Conservation (phyloP, 2,888 invertebrate species). For the Neria commutata region DNA sequence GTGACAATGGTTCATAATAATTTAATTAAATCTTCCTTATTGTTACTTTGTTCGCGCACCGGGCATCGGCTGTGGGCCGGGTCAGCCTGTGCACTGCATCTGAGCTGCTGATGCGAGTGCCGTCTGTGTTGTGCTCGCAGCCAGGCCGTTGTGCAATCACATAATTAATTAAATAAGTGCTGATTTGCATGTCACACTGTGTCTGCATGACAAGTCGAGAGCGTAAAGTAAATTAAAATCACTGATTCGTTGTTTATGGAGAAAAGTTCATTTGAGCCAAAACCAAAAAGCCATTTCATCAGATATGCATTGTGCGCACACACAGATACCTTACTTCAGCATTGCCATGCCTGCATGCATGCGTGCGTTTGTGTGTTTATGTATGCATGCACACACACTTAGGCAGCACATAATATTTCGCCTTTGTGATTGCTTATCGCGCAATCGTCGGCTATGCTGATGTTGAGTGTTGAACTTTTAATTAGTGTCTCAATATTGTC, state of each 20-base stretch:
- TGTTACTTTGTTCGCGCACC: background rate
- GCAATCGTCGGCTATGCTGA: background rate
- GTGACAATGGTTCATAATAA: background rate
- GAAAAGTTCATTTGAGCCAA: background rate
- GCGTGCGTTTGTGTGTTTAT: background rate
- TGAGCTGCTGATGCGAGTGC: background rate
- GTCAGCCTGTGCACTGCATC: too few relatives aligned
- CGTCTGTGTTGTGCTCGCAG: background rate
- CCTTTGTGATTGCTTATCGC: background rate
- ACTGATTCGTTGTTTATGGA: background rate
- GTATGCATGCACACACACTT: background rate
- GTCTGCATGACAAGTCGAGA: background rate
- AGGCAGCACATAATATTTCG: background rate
- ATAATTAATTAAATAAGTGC: conserved; percentile 39
- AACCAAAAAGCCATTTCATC: too few relatives aligned
- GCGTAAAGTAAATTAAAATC: background rate
- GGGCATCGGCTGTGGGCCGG: background rate
- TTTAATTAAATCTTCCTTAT: background rate
- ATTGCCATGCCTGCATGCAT: too few relatives aligned
- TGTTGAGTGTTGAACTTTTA: background rate
- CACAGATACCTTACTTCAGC: too few relatives aligned
- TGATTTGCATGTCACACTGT: background rate
- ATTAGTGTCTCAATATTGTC: background rate
- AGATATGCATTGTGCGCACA: too few relatives aligned
- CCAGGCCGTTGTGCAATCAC: conserved; percentile 39